Base-by-base conservation (phyloP, 2,797 vertebrate genomes). In the Melanotaenia parkinsoni region DNA sequence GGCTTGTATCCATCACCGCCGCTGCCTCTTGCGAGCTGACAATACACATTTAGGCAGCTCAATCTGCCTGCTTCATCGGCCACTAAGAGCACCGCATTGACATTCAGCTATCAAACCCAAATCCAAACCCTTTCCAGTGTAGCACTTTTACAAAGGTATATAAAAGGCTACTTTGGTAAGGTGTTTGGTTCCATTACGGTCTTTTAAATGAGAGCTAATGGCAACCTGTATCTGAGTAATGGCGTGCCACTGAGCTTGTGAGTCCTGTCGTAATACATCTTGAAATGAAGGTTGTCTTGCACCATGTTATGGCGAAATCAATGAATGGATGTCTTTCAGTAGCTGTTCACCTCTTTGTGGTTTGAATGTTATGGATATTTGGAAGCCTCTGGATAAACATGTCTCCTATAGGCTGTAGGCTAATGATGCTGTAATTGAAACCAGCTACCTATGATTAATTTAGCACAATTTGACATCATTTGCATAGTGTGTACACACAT, bases 211-310 rank as follows among this genome's bases (percentile, higher is more conserved):
- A 71, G 80, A 65, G 77, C 81, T 89, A 87, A 89, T 88, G 84
- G 85, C 82, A 70, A 33, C 72, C 72, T 74, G 69, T 68, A 76
- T 81, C 88, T 86, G 81, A 91, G 77, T 83, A 88, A 91, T 89
- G 81, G 88, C 74, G 0, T 37, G 5, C 69, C 71, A 67, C 84
- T 62, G 81, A 75, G 89, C 80, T 70, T 24, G 71, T 57, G 83
- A 91, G 84, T 83, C 86, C 87, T 50, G 80, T 85, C 53, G 79
- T 88, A 89, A 91, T 93, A 88, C 89, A 91, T 92, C 88, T 89
- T 77, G 82, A 85, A 88, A 84, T 84, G 88, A 90, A 83, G 84
- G 82, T 74, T 85, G 86, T 86, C 83, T 86, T 57, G 33, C 72
- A 71, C 67, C 81, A 70, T 37, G 81, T 86, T 74, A 82, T 82